phyloP scores from a whole-genome alignment of 1,140 invertebrate genomes.

The Venustaconcha ellipsiformis region DNA sequence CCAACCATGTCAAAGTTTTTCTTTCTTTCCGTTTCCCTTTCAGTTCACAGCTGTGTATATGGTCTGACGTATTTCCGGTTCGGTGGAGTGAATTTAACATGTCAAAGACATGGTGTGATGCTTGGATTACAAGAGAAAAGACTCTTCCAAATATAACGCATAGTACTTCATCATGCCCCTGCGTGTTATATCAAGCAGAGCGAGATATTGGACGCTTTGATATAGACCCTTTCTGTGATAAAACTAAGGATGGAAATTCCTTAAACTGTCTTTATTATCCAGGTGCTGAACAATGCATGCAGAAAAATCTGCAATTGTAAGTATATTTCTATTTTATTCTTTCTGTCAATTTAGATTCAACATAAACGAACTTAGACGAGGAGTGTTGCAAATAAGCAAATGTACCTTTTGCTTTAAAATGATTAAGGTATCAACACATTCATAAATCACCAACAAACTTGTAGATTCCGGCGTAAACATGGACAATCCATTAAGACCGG shows the following conservation, averaged over 20 bases:
- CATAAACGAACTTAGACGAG: not conserved
- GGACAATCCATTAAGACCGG: too few relatives aligned
- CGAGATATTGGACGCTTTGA: slow-evolving; percentile 54
- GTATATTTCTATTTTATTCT: slow-evolving; percentile 11
- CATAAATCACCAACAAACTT: too few relatives aligned
- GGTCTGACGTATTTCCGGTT: slow-evolving; percentile 61
- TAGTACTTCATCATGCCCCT: slow-evolving; percentile 46
- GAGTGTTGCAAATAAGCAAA: not conserved
- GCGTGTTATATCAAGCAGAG: slow-evolving; percentile 45
- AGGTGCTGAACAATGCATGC: slow-evolving; percentile 45
- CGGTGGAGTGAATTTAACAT: slow-evolving; percentile 22
- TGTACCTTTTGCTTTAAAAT: too few relatives aligned
- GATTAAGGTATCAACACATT: too few relatives aligned
- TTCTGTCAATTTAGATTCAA: not conserved
- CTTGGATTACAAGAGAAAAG: slow-evolving; percentile 44
- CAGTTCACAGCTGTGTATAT: slow-evolving; percentile 45
- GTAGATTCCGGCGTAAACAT: too few relatives aligned
- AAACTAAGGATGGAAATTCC: slow-evolving; percentile 3
- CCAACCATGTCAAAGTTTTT: too few relatives aligned
- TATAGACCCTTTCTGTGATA: slow-evolving; percentile 53
- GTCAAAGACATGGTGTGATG: slow-evolving; percentile 43
- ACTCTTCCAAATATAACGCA: slow-evolving; percentile 10
- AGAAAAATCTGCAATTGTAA: slow-evolving; percentile 41
- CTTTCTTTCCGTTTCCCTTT: not conserved
- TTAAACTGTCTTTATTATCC: slow-evolving; percentile 54